Base-by-base conservation (phyloP, 2,113 vertebrate species). In the Siniperca knerii region DNA sequence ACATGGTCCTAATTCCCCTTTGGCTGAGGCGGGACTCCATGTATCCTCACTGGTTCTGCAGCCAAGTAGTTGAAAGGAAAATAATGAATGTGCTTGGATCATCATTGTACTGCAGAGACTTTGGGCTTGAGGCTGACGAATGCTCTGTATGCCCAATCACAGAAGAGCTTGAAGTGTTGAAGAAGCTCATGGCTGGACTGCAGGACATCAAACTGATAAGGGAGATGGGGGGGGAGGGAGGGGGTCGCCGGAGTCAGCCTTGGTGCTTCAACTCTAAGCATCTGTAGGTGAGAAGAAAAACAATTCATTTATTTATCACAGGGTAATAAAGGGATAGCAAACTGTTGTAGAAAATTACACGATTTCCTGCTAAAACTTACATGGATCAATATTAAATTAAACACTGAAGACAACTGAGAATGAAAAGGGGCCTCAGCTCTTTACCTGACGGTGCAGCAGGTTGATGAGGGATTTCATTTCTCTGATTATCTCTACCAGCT, bases 131-230 rank as follows among this genome's bases (percentile, higher is more conserved):
- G 93, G 85, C 91, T 96, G 67, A 96, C 82, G 66, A 96, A 94
- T 10, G 95, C 95, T 87, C 96, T 92, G 44, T 94, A 92, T 0
- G 96, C 95, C 96, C 96, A 96, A 52, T 96, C 95, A 44, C 95
- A 96, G 89, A 95, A 96, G 80, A 96, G 95, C 57, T 93, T 93
- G 88, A 96, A 96, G 90, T 95, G 95, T 84, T 95, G 95, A 25
- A 96, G 95, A 50, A 96, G 93, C 89, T 96, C 95, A 7, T 95
- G 94, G 52, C 94, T 96, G 16, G 95, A 95, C 81, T 96, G 95
- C 44, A 95, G 85, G 50, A 96, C 90, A 11, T 94, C 95, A 65
- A 90, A 92, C 66, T 94, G 92, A 74, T 91, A 88, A 10, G 89
- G 78, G 11, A 93, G 90, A 25, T 91, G 88, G 46, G 87, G 81